phyloP scores from a whole-genome alignment of 1,140 invertebrate genomes.

The Bathynomus jamesi region DNA sequence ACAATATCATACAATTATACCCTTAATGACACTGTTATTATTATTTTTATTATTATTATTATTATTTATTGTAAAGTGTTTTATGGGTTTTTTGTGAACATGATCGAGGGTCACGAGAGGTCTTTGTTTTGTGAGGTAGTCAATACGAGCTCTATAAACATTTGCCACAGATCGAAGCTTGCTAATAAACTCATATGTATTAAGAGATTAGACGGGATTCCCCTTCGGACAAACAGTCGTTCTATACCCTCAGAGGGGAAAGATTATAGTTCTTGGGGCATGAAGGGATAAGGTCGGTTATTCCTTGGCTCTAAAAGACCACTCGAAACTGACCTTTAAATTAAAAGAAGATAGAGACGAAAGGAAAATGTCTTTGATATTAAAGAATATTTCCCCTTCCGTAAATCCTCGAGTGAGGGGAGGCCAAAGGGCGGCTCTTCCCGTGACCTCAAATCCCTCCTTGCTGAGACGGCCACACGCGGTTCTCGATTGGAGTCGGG shows the following conservation, averaged over 20 bases:
- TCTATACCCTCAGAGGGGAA: not conserved
- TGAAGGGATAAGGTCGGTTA: slow-evolving; percentile 6
- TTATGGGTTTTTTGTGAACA: too few species aligned
- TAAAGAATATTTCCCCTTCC: not conserved
- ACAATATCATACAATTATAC: too few species aligned
- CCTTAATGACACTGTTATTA: too few species aligned
- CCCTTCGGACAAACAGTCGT: not conserved
- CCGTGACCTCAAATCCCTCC: too few species aligned
- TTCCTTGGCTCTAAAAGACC: not conserved
- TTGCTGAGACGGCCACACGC: too few species aligned
- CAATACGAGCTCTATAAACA: not conserved
- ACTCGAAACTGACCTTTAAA: not conserved
- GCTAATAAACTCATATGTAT: not conserved
- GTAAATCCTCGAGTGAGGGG: not conserved
- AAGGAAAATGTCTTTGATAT: not conserved
- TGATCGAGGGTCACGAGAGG: too few species aligned
- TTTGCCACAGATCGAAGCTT: not conserved
- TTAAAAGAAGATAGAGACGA: not conserved
- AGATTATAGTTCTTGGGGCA: not conserved
- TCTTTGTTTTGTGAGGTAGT: not conserved
- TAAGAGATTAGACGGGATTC: not conserved
- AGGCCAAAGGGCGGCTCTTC: not conserved
- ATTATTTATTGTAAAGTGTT: too few species aligned
- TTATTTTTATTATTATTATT: too few species aligned
- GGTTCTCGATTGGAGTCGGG: too few species aligned